Evolutionary conservation across 2,113 vertebrate genomes (phyloP), one percentile per base, ranked within the genome.

Genomic region (Oncorhynchus clarkii): DNA sequence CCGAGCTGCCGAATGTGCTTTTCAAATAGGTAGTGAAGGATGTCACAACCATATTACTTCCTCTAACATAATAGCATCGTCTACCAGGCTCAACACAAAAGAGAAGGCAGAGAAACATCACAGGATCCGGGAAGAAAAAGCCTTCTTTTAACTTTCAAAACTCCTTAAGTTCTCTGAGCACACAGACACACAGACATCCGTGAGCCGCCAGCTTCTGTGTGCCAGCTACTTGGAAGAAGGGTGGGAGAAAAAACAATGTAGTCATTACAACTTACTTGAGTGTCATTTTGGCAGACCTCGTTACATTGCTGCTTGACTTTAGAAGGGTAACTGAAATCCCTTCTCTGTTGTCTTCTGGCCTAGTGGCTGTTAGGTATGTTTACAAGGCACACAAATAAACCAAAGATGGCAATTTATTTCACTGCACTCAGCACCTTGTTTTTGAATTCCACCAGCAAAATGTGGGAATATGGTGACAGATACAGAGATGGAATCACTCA

Each of bases 101-200:
- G 90, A 84, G 4, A 29, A 92, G 88, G 82, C 85, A 65, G 82
- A 84, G 88, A 88, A 89, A 92, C 91, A 93, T 92, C 93, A 93
- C 86, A 91, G 89, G 84, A 91, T 90, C 88, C 86, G 81, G 88
- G 86, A 88, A 88, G 90, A 88, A 81, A 92, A 86, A 88, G 83
- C 82, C 80, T 75, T 88, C 92, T 93, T 93, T 94, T 88, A 93
- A 93, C 93, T 93, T 93, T 90, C 89, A 90, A 83, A 93, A 93
- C 92, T 92, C 87, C 90, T 93, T 92, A 94, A 92, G 92, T 93
- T 94, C 90, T 93, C 88, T 86, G 87, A 89, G 90, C 87, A 84
- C 82, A 85, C 87, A 84, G 83, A 80, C 87, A 84, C 81, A 85
- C 87, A 84, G 83, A 81, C 84, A 83, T 79, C 82, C 76, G 68